Percentiles rank a stretch among this genome's conserved stretches.
phyloP scores from a whole-genome alignment of 2,797 vertebrate species.

The Paguma larvata region DNA sequence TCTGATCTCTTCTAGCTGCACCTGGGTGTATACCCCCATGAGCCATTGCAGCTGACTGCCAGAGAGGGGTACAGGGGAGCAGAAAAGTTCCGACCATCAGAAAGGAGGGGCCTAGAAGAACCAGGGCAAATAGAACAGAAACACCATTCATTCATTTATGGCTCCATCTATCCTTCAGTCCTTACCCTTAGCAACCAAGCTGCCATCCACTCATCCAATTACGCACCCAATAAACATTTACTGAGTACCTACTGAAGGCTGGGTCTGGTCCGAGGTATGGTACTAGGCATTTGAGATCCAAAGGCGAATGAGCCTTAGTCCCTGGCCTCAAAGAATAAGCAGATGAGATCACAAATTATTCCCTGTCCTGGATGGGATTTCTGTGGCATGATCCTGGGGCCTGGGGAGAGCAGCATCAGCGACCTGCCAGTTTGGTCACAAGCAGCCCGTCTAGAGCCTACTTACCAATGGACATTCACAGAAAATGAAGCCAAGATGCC shows the following conservation, averaged over 20 bases:
- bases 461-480: not conserved
- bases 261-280: not conserved
- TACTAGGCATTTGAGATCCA: not conserved
- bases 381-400: not conserved
- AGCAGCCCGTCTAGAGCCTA: not conserved
- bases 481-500: constrained; percentile 8
- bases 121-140: not conserved
- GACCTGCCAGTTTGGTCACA: not conserved
- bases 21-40: not conserved
- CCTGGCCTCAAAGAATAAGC: not conserved
- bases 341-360: not conserved
- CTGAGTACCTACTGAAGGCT: not conserved
- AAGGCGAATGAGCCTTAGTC: not conserved
- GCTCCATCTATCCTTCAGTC: not conserved
- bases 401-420: not conserved
- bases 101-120: not conserved
- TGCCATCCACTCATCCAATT: not conserved
- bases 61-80: not conserved
- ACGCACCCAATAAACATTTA: not conserved
- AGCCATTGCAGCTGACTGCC: not conserved
- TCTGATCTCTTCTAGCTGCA: not conserved
- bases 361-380: not conserved
- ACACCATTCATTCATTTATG: not conserved
- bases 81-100: not conserved
- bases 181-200: not conserved